Evolutionary conservation across 1,140 invertebrate species (phyloP).

Genomic region (Tribolium castaneum): DNA sequence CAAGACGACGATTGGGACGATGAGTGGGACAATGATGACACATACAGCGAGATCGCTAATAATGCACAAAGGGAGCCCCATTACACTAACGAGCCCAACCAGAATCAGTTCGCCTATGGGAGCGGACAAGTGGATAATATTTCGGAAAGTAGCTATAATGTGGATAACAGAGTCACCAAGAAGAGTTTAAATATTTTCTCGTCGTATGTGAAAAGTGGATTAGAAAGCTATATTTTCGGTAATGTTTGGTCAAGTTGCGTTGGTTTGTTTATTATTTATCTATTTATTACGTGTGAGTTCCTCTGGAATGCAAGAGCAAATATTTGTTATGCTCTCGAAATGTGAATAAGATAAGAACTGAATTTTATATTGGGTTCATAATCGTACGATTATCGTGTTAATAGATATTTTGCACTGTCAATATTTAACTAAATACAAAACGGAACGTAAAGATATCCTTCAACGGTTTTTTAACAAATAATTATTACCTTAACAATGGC

Average conservation of each 20-base stretch:
- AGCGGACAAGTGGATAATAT: conserved; percentile 54
- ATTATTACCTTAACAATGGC: too few species aligned
- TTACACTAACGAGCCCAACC: conserved; percentile 63
- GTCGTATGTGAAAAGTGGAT: conserved; percentile 90
- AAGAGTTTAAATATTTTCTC: conserved; percentile 92
- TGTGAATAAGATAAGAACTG: not conserved
- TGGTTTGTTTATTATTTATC: not conserved
- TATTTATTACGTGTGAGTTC: not conserved
- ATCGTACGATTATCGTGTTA: not conserved
- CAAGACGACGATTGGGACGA: conserved; percentile 72
- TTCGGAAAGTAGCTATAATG: conserved; percentile 43
- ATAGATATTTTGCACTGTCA: not conserved
- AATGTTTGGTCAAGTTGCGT: conserved; percentile 51
- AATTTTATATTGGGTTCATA: not conserved
- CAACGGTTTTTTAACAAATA: too few species aligned
- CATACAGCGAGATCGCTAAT: conserved; percentile 75
- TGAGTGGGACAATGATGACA: conserved; percentile 69
- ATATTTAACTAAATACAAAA: too few species aligned
- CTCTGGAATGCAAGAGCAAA: not conserved
- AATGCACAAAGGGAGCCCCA: conserved; percentile 52
- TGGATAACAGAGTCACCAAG: conserved; percentile 73
- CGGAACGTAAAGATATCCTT: too few species aligned
- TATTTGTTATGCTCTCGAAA: not conserved
- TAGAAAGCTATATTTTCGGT: conserved; percentile 92
- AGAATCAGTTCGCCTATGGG: conserved; percentile 50